Conservation (phyloP, 2,113 vertebrate species). For the Pagrus major region DNA sequence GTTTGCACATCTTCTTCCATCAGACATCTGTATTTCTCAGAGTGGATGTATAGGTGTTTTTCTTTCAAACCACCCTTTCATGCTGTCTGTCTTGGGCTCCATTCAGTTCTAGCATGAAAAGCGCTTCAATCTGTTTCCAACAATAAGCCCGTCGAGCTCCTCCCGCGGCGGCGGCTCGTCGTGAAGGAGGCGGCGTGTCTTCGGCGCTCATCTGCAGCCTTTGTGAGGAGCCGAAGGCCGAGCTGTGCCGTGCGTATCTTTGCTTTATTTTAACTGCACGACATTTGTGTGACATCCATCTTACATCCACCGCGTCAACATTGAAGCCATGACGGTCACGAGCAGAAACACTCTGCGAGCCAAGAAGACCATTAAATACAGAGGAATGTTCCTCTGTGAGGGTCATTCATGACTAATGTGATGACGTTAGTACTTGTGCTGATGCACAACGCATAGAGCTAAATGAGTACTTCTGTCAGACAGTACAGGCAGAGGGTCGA, state of each 20-base stretch:
- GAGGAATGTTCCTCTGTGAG: neutral
- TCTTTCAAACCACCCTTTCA: slow-evolving; percentile 9
- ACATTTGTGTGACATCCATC: neutral
- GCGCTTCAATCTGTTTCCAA: slow-evolving; percentile 10
- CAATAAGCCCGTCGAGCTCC: slow-evolving; percentile 15
- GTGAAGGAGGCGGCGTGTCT: neutral
- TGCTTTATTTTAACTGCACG: neutral
- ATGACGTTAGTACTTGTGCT: neutral
- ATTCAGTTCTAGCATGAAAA: neutral
- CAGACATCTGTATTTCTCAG: neutral
- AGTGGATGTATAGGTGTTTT: neutral
- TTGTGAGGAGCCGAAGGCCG: neutral
- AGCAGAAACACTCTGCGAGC: neutral
- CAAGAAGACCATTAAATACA: neutral
- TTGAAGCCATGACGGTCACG: neutral
- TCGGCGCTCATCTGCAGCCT: neutral
- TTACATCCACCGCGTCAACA: neutral
- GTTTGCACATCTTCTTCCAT: neutral
- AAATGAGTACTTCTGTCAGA: neutral
- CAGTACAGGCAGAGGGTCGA: neutral
- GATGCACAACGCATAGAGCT: neutral
- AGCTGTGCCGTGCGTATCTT: neutral
- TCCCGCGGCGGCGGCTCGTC: neutral
- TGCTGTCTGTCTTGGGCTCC: neutral
- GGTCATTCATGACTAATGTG: slow-evolving; percentile 15